Conservation (phyloP, 2,888 invertebrate species). For the Pyrgus malvae region DNA sequence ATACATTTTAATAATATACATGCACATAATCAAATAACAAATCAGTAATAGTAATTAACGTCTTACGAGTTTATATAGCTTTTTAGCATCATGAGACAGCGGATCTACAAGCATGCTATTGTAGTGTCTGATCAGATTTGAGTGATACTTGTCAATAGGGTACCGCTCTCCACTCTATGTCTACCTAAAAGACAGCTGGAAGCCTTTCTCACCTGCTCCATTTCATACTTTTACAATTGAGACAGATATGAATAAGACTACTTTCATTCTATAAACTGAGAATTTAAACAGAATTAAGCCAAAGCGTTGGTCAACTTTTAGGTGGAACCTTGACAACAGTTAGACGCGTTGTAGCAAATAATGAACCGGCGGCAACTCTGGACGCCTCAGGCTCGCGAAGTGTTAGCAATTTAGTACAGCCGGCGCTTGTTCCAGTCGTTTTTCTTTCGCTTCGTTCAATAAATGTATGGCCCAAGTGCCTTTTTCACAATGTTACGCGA, state of each 20-base stretch:
- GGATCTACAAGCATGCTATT: too few species aligned
- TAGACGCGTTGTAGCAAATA: constrained; percentile 58
- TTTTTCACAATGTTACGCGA: constrained; percentile 58
- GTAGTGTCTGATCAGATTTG: too few species aligned
- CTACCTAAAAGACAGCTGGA: too few species aligned
- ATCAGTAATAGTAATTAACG: too few species aligned
- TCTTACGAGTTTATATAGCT: too few species aligned
- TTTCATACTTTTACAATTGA: too few species aligned
- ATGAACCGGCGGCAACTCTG: constrained; percentile 66
- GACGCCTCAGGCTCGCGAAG: constrained; percentile 57
- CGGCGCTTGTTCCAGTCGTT: constrained; percentile 69
- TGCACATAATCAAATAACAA: too few species aligned
- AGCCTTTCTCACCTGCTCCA: too few species aligned
- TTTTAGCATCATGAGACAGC: too few species aligned
- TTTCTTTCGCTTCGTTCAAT: constrained; percentile 71
- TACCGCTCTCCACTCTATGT: too few species aligned
- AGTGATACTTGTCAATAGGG: too few species aligned
- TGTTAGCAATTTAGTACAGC: constrained; percentile 73
- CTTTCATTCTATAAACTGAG: neutral
- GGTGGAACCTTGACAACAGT: constrained; percentile 17
- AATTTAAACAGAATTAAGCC: neutral
- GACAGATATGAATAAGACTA: neutral
- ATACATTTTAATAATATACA: too few species aligned
- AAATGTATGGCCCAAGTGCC: constrained; percentile 62
- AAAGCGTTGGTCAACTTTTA: constrained; percentile 16